phyloP scores from a whole-genome alignment of 1,140 invertebrate species.

The Eurosta solidaginis region DNA sequence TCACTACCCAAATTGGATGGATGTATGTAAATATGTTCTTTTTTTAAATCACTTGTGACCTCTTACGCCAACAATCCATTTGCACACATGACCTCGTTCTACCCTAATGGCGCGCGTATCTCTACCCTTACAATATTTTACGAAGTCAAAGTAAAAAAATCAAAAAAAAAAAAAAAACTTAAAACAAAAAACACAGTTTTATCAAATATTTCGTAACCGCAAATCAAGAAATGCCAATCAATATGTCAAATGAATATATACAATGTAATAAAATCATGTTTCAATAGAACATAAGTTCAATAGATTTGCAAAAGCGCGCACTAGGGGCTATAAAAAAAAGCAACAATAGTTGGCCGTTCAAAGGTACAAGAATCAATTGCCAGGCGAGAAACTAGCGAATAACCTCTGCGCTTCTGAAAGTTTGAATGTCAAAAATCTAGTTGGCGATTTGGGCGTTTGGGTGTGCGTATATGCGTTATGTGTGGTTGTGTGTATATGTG shows the following conservation, averaged over 20 bases:
- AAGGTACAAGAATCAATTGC: background rate
- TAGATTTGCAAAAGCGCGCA: background rate
- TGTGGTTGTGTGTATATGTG: background rate
- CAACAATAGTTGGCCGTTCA: background rate
- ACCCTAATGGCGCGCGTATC: background rate
- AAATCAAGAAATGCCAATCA: slow-evolving; percentile 25
- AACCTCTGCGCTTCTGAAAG: background rate
- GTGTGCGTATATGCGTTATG: background rate
- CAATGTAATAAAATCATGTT: background rate
- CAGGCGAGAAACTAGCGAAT: background rate
- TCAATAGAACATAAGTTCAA: background rate
- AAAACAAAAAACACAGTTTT: background rate
- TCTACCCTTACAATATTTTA: background rate
- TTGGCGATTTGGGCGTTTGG: background rate
- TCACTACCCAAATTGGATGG: background rate
- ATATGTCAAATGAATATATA: background rate
- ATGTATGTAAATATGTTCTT: background rate
- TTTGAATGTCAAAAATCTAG: background rate
- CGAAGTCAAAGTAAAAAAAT: background rate
- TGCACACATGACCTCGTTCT: background rate
- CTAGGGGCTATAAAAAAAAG: background rate
- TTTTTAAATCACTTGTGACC: background rate
- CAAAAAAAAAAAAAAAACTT: background rate
- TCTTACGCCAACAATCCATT: background rate
- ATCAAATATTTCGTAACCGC: slow-evolving; percentile 1